Evolutionary conservation across 2,888 invertebrate species (phyloP).

Genomic region (Netelia melanura): DNA sequence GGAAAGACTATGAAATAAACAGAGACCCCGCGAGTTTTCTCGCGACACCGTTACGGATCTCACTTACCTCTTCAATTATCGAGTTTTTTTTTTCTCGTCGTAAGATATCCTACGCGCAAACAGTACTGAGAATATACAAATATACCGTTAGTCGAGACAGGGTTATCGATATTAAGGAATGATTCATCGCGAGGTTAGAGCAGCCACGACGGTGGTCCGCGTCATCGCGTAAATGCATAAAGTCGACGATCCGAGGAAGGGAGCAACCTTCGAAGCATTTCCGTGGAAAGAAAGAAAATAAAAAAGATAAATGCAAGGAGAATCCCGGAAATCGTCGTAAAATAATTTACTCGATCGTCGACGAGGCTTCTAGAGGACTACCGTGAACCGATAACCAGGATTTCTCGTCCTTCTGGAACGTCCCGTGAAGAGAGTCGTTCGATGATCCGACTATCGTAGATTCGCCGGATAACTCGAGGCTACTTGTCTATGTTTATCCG

Average conservation of each 20-base stretch:
- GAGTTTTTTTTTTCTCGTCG: constrained; percentile 9
- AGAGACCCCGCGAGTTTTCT: constrained; percentile 2
- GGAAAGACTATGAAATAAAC: constrained; percentile 13
- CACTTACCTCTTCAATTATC: constrained; percentile 20
- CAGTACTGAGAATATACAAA: background rate
- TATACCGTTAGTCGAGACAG: constrained; percentile 37
- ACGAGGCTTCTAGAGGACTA: background rate
- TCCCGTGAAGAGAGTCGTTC: constrained; percentile 13
- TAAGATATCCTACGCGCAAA: constrained; percentile 27
- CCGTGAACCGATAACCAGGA: constrained; percentile 34
- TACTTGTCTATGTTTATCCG: constrained; percentile 43
- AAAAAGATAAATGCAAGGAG: background rate
- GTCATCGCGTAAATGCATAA: background rate
- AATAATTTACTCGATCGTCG: constrained; percentile 39
- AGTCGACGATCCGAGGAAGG: background rate
- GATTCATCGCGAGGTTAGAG: constrained; percentile 27
- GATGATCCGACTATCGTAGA: constrained; percentile 27
- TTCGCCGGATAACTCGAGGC: constrained; percentile 49
- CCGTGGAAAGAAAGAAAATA: background rate
- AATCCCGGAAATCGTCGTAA: constrained; percentile 47
- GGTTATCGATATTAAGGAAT: constrained; percentile 47
- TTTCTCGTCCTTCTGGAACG: constrained; percentile 32
- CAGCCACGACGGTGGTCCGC: background rate
- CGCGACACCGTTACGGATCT: constrained; percentile 47
- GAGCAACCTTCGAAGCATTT: background rate